Evolutionary conservation across 2,113 vertebrate species (phyloP).

Genomic region (Ifrita kowaldi): DNA sequence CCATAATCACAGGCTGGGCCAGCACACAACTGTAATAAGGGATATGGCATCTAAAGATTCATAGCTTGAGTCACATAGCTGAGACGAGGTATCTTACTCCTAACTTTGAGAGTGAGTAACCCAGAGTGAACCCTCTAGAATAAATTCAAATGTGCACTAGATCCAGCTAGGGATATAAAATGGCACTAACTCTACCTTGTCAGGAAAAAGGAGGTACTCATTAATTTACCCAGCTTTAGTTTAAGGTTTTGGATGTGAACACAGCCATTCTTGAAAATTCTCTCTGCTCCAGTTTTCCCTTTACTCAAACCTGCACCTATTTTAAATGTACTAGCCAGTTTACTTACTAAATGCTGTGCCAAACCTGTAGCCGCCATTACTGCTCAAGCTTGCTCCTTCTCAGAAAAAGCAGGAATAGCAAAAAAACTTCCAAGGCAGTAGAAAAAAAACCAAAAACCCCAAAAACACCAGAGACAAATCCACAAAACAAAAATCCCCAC

Average conservation of each 20-base stretch:
- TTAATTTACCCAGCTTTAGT: background rate
- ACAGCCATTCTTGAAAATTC: background rate
- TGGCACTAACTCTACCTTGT: background rate
- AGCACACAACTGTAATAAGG: background rate
- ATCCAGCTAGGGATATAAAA: background rate
- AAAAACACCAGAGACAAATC: background rate
- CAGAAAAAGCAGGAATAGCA: background rate
- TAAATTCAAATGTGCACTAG: background rate
- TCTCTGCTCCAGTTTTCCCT: background rate
- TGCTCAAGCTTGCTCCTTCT: background rate
- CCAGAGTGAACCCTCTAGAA: background rate
- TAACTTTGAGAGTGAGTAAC: background rate
- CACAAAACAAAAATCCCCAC: background rate
- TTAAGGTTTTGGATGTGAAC: background rate
- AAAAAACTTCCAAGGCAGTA: background rate
- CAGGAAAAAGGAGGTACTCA: background rate
- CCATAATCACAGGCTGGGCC: background rate
- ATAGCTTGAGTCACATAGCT: background rate
- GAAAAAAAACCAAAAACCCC: background rate
- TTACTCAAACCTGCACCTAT: background rate
- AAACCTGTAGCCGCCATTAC: background rate
- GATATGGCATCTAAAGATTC: background rate
- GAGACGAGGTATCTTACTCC: background rate
- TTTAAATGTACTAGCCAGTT: background rate
- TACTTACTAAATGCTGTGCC: background rate